These are phyloP conservation scores for Lithobates sylvaticus DNA, from an alignment of 2,797 vertebrate species.

Conservation along the genomic window DNA sequence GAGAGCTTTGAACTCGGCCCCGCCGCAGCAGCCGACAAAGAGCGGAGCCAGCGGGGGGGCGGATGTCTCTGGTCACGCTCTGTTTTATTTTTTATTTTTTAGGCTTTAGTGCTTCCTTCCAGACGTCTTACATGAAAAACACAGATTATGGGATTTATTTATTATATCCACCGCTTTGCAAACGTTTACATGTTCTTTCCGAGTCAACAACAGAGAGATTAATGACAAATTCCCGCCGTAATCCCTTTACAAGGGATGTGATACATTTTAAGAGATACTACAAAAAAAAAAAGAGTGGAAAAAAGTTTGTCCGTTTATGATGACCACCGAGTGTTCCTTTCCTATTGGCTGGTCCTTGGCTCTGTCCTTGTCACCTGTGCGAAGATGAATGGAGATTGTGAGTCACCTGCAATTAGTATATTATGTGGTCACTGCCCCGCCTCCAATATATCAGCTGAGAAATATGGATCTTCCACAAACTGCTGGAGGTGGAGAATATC, in stretches of 20 bases:
- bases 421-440: no score
- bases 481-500: no score
- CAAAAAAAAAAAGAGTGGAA: not conserved
- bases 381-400: no score
- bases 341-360: no score
- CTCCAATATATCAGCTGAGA: no score
- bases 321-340: not conserved
- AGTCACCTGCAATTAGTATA: no score
- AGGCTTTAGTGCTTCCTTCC: not conserved
- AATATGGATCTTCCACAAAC: no score
- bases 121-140: not conserved
- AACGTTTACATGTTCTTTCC: not conserved
- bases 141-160: constrained; percentile 12
- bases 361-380: no score
- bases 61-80: not conserved
- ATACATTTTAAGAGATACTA: not conserved
- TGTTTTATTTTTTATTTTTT: no score
- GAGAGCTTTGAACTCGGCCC: constrained; percentile 22
- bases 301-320: not conserved
- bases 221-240: not conserved
- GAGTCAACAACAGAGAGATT: constrained; percentile 1
- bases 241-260: not conserved
- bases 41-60: not conserved
- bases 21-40: not conserved
- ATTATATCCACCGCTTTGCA: not conserved